Evolutionary conservation across 1,140 invertebrate genomes (phyloP).

Genomic region (Lordiphosa clarofinis): DNA sequence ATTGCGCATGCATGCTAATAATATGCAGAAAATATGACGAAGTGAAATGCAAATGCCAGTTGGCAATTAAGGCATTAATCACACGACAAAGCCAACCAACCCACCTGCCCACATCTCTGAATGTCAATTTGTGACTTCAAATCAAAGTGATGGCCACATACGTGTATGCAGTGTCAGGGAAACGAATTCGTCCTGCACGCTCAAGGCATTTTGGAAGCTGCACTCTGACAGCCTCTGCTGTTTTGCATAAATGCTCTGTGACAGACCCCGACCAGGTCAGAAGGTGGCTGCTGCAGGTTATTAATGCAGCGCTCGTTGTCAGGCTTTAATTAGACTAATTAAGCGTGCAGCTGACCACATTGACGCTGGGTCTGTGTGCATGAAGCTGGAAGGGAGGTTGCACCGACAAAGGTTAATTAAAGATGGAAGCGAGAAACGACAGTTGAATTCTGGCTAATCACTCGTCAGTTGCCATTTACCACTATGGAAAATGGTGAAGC

Average conservation of each 20-base stretch:
- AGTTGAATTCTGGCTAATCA: no score
- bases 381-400: not conserved
- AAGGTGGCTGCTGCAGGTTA: constrained; percentile 41
- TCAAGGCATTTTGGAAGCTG: constrained; percentile 20
- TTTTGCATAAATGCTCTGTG: constrained; percentile 50
- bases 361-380: constrained; percentile 1
- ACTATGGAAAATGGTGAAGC: no score
- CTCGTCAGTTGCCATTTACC: no score
- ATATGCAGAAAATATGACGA: constrained; percentile 52
- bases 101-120: constrained; percentile 8
- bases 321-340: constrained; percentile 62
- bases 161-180: not conserved
- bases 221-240: constrained; percentile 8
- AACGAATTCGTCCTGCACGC: not conserved
- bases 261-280: constrained; percentile 3
- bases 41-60: constrained; percentile 24
- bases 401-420: constrained; percentile 19
- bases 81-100: constrained; percentile 20
- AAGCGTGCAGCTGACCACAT: constrained; percentile 39
- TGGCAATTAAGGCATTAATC: constrained; percentile 53
- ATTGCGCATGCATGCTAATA: constrained; percentile 59
- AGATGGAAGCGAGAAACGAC: constrained; percentile 1
- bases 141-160: constrained; percentile 27
- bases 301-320: constrained; percentile 53
- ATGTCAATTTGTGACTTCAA: constrained; percentile 42